phyloP scores from a whole-genome alignment of 2,113 vertebrate genomes.

The Fregata magnificens region DNA sequence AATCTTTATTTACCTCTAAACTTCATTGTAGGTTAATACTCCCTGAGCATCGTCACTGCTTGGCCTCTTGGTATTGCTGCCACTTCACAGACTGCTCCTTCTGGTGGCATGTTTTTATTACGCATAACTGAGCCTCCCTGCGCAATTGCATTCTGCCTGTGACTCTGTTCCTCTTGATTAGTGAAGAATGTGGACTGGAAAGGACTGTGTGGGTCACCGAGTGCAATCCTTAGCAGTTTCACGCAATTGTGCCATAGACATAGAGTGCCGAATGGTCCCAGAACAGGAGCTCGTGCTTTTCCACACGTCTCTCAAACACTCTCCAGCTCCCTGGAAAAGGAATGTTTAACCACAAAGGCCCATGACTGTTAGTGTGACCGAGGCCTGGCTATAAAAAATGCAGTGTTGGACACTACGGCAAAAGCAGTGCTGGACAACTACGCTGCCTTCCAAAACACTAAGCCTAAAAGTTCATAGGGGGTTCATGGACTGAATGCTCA shows the following conservation, averaged over 20 bases:
- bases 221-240: not conserved
- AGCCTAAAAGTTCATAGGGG: not conserved
- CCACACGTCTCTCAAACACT: not conserved
- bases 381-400: not conserved
- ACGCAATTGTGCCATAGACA: not conserved
- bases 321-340: not conserved
- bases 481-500: not conserved
- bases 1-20: slow-evolving; percentile 33
- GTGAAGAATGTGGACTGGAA: not conserved
- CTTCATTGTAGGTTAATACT: not conserved
- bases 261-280: not conserved
- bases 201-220: not conserved
- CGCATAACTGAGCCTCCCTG: not conserved
- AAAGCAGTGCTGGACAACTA: not conserved
- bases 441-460: not conserved
- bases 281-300: not conserved
- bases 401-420: not conserved
- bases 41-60: not conserved
- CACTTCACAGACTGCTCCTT: not conserved
- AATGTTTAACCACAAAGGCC: not conserved
- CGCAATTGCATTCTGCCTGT: not conserved
- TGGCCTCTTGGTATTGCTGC: not conserved
- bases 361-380: not conserved
- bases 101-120: not conserved
- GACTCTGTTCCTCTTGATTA: not conserved